Conservation (phyloP, 2,888 invertebrate species). For the Zygaena filipendulae region DNA sequence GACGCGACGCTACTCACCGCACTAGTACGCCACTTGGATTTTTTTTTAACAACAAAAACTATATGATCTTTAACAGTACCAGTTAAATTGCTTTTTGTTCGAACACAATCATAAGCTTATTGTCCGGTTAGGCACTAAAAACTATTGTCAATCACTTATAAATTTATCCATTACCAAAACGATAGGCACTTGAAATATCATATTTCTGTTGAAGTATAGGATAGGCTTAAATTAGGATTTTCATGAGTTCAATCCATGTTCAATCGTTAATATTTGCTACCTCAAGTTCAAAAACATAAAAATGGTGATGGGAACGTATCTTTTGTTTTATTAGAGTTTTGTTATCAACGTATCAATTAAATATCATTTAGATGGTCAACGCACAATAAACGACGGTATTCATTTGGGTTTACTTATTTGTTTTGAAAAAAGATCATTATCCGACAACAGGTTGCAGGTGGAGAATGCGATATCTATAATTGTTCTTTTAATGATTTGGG, state of each 20-base stretch:
- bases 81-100: conserved; percentile 48
- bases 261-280: no score
- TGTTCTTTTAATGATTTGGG: conserved; percentile 67
- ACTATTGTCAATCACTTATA: no score
- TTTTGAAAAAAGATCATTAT: conserved; percentile 62
- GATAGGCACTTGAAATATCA: no score
- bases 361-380: conserved; percentile 14
- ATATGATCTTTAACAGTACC: conserved; percentile 49
- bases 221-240: no score
- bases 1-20: conserved; percentile 38
- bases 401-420: conserved; percentile 52
- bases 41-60: conserved; percentile 41
- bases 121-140: no score
- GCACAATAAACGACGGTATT: conserved; percentile 26
- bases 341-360: no score
- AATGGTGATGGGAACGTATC: no score
- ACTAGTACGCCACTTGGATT: conserved; percentile 35
- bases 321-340: no score
- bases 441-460: conserved; percentile 63
- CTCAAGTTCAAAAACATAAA: no score
- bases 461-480: conserved; percentile 65
- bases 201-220: no score
- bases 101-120: conserved; percentile 35
- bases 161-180: no score
- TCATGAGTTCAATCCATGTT: no score